phyloP scores from a whole-genome alignment of 2,797 vertebrate species.

The Clarias fuscus region DNA sequence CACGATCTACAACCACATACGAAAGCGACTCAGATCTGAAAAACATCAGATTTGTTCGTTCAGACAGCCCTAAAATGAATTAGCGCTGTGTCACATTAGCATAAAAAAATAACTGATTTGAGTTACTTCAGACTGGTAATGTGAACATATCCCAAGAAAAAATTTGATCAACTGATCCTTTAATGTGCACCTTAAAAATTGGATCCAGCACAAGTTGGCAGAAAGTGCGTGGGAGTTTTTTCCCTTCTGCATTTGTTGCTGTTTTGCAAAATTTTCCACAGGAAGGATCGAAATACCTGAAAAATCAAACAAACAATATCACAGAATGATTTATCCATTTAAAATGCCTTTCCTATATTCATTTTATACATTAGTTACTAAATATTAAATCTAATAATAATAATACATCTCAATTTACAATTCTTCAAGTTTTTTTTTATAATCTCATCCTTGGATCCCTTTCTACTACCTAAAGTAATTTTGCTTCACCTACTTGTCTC shows the following conservation, averaged over 20 bases:
- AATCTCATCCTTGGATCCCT: neutral
- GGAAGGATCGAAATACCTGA: slow-evolving; percentile 84
- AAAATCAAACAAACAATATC: neutral
- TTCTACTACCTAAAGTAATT: neutral
- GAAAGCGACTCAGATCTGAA: too few relatives aligned
- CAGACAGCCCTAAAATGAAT: too few relatives aligned
- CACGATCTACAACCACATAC: too few relatives aligned
- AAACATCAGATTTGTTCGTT: too few relatives aligned
- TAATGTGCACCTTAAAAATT: slow-evolving; percentile 78
- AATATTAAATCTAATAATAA: neutral
- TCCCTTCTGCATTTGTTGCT: slow-evolving; percentile 77
- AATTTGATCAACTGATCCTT: neutral
- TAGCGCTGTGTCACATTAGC: too few relatives aligned
- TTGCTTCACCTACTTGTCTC: slow-evolving; percentile 60
- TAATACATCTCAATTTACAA: neutral
- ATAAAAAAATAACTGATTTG: too few relatives aligned
- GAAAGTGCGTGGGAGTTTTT: slow-evolving; percentile 85
- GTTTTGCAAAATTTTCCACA: slow-evolving; percentile 86
- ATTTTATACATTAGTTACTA: neutral
- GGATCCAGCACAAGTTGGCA: slow-evolving; percentile 85
- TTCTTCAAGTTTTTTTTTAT: neutral
- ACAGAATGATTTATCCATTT: neutral
- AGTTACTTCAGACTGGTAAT: too few relatives aligned
- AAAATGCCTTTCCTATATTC: neutral
- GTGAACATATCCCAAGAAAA: too few relatives aligned